Percentiles rank a stretch among this genome's conserved stretches.
These are phyloP conservation scores for Augiades crinisus DNA, from an alignment of 2,888 invertebrate species.

Conservation along the genomic window DNA sequence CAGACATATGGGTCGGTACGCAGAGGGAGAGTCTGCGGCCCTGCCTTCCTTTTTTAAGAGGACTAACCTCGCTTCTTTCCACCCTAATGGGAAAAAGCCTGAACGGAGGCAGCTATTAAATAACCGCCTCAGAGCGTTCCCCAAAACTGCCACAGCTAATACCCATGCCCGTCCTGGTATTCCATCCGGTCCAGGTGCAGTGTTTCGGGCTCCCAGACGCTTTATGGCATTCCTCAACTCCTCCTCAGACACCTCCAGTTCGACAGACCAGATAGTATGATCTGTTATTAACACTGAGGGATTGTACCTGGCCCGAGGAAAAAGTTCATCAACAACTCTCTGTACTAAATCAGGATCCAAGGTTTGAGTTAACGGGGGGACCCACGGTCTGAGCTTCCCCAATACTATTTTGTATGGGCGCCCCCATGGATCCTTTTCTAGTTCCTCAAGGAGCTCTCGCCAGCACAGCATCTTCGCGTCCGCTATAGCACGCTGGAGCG, in stretches of 20 bases:
- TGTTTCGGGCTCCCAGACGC: conserved; percentile 10
- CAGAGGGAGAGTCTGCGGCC: conserved; percentile 17
- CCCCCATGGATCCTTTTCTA: conserved; percentile 8
- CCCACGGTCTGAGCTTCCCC: too few relatives aligned
- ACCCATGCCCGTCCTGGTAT: conserved; percentile 21
- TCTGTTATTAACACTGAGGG: too few relatives aligned
- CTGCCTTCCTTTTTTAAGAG: too few relatives aligned
- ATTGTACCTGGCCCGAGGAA: too few relatives aligned
- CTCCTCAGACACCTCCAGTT: background rate
- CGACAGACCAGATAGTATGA: background rate
- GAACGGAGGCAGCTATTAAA: conserved; percentile 13
- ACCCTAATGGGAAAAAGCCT: conserved; percentile 8
- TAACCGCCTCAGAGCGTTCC: conserved; percentile 9
- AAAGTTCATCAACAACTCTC: background rate
- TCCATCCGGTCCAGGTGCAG: conserved; percentile 23
- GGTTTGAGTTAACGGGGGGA: conserved; percentile 28
- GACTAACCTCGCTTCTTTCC: conserved; percentile 25
- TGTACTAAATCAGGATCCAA: background rate
- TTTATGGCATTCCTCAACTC: background rate
- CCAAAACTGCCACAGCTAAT: background rate
- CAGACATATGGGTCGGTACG: too few relatives aligned
- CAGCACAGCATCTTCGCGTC: background rate
- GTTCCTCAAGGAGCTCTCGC: background rate
- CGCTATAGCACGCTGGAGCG: background rate
- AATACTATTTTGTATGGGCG: too few relatives aligned